Conservation (phyloP, 2,797 vertebrate species). For the Fistularia tabacaria region DNA sequence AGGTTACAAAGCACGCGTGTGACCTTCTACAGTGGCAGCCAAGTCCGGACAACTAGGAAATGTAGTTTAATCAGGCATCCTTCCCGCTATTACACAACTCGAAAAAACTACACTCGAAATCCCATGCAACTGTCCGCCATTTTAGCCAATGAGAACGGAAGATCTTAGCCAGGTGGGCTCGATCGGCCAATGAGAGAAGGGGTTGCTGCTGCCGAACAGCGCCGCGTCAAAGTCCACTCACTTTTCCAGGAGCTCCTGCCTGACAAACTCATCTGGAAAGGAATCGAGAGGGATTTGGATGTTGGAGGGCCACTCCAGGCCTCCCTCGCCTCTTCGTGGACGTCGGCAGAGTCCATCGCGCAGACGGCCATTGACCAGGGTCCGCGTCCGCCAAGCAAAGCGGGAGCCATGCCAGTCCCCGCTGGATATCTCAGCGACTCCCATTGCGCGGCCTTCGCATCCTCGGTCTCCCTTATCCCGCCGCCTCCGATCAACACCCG, state of each 20-base stretch:
- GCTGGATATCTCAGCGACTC: slow-evolving; percentile 69
- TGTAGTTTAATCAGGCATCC: slow-evolving; percentile 47
- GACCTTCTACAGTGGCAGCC: slow-evolving; percentile 62
- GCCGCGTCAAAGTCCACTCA: slow-evolving; percentile 64
- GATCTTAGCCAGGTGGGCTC: slow-evolving; percentile 26
- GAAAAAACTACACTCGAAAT: slow-evolving; percentile 61
- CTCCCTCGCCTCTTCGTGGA: slow-evolving; percentile 26
- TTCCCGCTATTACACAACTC: accelerated
- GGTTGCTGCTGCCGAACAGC: slow-evolving; percentile 47
- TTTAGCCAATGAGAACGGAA: slow-evolving; percentile 55
- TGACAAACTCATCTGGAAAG: slow-evolving; percentile 53
- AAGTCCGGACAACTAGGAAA: slow-evolving; percentile 33
- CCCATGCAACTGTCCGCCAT: slow-evolving; percentile 43
- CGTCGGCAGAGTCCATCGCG: slow-evolving; percentile 53
- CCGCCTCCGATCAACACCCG: slow-evolving; percentile 96
- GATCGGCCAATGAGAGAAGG: slow-evolving; percentile 54
- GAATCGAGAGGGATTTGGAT: slow-evolving; percentile 48
- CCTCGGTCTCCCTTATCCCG: slow-evolving; percentile 87
- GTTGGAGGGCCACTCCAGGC: slow-evolving; percentile 45
- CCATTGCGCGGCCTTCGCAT: slow-evolving; percentile 63
- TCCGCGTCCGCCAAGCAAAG: slow-evolving; percentile 71
- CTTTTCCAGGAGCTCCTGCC: slow-evolving; percentile 63
- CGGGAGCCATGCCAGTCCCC: slow-evolving; percentile 73
- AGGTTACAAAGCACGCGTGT: slow-evolving; percentile 54
- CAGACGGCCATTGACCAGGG: slow-evolving; percentile 62